Evolutionary conservation across 2,113 vertebrate genomes (phyloP).

Genomic region (Pteruthius melanotis): DNA sequence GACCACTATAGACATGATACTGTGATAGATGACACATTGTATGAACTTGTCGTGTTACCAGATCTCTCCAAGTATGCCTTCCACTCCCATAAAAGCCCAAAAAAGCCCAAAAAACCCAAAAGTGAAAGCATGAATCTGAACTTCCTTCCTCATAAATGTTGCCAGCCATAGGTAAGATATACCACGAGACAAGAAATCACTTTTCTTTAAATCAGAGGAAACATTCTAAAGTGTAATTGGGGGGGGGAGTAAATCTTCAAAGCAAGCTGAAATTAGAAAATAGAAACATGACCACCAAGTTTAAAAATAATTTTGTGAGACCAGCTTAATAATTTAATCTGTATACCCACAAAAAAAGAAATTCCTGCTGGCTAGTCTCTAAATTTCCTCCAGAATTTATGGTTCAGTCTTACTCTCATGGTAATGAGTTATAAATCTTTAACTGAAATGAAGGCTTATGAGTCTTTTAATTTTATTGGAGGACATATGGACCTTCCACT

Average conservation of each 20-base stretch:
- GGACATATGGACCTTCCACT: constrained; percentile 1
- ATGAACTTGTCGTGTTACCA: not conserved
- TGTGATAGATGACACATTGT: not conserved
- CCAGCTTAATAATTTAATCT: not conserved
- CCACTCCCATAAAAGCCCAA: not conserved
- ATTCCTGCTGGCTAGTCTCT: not conserved
- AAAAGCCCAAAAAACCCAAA: not conserved
- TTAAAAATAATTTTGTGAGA: not conserved
- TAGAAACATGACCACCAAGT: not conserved
- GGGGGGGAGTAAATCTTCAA: not conserved
- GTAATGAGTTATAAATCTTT: constrained; percentile 18
- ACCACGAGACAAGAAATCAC: not conserved
- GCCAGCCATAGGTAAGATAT: not conserved
- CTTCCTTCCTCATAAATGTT: not conserved
- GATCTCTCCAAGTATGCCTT: not conserved
- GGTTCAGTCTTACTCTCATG: not conserved
- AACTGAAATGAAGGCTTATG: not conserved
- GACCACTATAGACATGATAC: not conserved
- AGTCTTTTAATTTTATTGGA: constrained; percentile 18
- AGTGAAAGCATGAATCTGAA: not conserved
- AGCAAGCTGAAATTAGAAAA: not conserved
- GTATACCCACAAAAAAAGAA: not conserved
- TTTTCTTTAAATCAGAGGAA: not conserved
- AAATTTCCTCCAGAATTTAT: not conserved
- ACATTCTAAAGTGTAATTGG: not conserved